Evolutionary conservation across 1,140 invertebrate genomes (phyloP), one percentile per base, ranked within the genome.

Genomic region (Macrotrachela quadricornifera): DNA sequence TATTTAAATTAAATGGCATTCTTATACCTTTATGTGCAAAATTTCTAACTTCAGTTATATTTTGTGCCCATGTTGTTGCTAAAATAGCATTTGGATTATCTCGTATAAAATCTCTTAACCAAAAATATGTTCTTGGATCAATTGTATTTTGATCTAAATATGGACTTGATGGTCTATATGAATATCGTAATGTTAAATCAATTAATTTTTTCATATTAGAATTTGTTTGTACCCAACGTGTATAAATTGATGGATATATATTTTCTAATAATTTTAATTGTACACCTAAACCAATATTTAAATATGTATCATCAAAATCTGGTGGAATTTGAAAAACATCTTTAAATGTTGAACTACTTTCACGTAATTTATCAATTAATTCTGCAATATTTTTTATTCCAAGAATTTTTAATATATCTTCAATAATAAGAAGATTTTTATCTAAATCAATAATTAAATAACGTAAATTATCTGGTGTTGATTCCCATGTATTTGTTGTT

Each of bases 301-400:
- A 57, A 56, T 64, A 67, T 0, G 64, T 64, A 50, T 67, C 65
- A 53, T 67, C 65, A 55, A 67, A 65, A 51, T 67, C 65, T 0
- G 65, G 61, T 6, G 65, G 65, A 43, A 65, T 65, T 40, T 60
- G 60, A 49, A 67, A 65, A 0, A 60, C 61, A 16, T 61, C 44
- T 21, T 49, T 16, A 17, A 44, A 18, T 44, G 39, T 36, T 14
- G 14, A 15, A 14, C 53, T 46, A 12, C 49, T n/a, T 50, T 49
- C 40, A n/a, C 48, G 40, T 37, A 54, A 38, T 18, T 43, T 38
- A 18, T 54, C 57, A 11, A 60, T 46, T 3, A 57, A 51, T 44
- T 58, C 38, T 13, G 54, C 59, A 6, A 64, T 14, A 16, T 59
- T 55, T n/a, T 56, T 48, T 15, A 64, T 49, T 3, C 60, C 58